phyloP scores from a whole-genome alignment of 2,113 vertebrate species.

The Egretta garzetta region DNA sequence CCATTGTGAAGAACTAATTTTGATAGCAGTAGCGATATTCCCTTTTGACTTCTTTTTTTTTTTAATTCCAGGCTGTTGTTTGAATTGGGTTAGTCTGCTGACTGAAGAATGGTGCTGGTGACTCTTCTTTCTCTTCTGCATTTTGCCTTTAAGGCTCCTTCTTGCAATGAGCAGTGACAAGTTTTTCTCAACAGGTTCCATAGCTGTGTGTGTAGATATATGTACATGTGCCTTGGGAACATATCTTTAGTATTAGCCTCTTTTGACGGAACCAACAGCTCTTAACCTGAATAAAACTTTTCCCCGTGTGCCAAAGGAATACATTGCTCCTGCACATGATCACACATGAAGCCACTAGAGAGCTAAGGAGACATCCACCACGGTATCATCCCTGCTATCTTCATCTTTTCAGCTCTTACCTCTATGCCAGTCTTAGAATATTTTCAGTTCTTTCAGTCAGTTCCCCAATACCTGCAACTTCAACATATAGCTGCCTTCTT shows the following conservation, averaged over 20 bases:
- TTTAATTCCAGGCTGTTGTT: background rate
- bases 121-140: background rate
- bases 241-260: background rate
- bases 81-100: background rate
- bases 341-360: background rate
- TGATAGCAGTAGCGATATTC: background rate
- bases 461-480: background rate
- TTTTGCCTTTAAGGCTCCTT: background rate
- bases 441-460: background rate
- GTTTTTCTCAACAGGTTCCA: background rate
- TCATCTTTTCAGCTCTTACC: background rate
- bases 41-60: background rate
- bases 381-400: fast-evolving
- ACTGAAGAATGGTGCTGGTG: background rate
- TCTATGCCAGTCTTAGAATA: background rate
- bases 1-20: background rate
- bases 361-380: background rate
- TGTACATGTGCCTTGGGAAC: background rate
- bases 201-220: background rate
- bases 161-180: background rate
- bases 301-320: background rate
- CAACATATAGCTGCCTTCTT: background rate
- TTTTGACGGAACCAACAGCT: background rate
- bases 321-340: background rate
- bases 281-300: background rate